Conservation (phyloP, 1,140 invertebrate genomes). For the Oscheius sp. region DNA sequence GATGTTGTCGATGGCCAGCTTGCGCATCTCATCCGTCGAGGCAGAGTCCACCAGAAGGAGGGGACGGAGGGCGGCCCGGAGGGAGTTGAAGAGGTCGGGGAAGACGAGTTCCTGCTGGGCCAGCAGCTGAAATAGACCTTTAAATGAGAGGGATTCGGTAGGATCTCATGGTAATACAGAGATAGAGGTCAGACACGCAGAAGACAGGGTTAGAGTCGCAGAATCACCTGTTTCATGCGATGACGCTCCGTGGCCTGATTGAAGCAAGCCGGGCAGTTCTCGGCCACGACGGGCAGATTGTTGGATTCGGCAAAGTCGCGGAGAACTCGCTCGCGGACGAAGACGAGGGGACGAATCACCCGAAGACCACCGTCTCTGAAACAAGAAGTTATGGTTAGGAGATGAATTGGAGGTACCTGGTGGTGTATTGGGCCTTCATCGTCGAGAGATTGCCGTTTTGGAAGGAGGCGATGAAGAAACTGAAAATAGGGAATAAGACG, state of each 20-base stretch:
- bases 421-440: conserved; percentile 77
- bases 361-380: conserved; percentile 75
- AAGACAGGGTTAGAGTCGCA: neutral
- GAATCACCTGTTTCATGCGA: conserved; percentile 29
- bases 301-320: conserved; percentile 71
- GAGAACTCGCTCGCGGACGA: conserved; percentile 75
- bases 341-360: conserved; percentile 81
- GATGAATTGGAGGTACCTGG: conserved; percentile 61
- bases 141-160: too few species aligned
- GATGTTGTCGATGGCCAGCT: conserved; percentile 33
- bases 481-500: conserved; percentile 46
- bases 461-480: conserved; percentile 78
- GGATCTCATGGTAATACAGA: neutral
- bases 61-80: conserved; percentile 72
- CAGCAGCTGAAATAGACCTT: conserved; percentile 72
- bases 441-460: conserved; percentile 76
- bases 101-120: conserved; percentile 75
- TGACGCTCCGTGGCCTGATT: conserved; percentile 61
- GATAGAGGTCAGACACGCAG: conserved; percentile 12
- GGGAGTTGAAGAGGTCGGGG: conserved; percentile 71
- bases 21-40: conserved; percentile 27
- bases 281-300: conserved; percentile 63
- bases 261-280: conserved; percentile 66
- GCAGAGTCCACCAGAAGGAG: conserved; percentile 68
- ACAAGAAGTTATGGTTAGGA: conserved; percentile 35